Percentiles rank a stretch among this genome's conserved stretches.
Evolutionary conservation across 1,140 invertebrate species (phyloP).

Genomic region (Caenorhabditis latens): DNA sequence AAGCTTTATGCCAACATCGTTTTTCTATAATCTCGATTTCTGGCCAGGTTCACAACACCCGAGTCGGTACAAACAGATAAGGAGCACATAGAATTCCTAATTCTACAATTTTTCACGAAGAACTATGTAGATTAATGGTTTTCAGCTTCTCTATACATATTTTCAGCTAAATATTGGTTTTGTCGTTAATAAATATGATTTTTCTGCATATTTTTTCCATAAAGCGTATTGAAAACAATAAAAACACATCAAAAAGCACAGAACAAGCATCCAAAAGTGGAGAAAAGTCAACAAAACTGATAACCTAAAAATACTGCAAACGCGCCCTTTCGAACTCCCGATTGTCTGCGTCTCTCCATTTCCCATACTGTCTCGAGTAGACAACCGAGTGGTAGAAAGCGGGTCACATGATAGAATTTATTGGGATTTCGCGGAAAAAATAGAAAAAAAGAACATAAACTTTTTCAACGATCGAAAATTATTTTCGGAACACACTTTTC

Average conservation of each 20-base stretch:
- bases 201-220: too few species aligned
- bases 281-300: not conserved
- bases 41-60: too few species aligned
- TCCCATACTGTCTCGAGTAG: not conserved
- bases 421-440: not conserved
- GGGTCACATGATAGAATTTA: slow-evolving; percentile 26
- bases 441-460: too few species aligned
- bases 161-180: too few species aligned
- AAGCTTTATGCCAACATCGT: too few species aligned
- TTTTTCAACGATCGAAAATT: too few species aligned
- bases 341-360: not conserved
- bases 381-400: not conserved
- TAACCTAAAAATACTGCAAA: not conserved
- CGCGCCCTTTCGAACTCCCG: not conserved
- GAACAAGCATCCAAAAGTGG: not conserved
- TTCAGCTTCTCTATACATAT: too few species aligned
- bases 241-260: not conserved
- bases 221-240: not conserved
- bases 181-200: too few species aligned
- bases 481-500: too few species aligned
- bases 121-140: too few species aligned
- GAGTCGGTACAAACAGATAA: too few species aligned
- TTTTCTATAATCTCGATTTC: too few species aligned
- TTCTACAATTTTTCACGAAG: not conserved
- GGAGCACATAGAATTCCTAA: not conserved